Evolutionary conservation across 2,113 vertebrate genomes (phyloP).

Genomic region (Alces alces): DNA sequence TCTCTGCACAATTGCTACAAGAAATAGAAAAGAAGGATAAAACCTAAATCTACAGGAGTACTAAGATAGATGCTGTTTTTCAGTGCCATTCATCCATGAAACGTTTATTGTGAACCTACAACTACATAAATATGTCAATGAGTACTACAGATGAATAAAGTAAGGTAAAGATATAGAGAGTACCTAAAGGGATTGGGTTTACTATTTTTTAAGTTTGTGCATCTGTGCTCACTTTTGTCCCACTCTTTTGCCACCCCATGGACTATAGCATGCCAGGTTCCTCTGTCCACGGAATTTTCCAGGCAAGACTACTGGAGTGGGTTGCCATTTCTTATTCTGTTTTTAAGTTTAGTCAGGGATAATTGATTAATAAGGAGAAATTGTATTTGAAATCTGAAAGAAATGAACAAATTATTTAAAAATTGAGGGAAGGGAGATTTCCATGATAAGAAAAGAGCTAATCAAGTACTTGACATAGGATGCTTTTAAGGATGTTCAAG

Average conservation of each 20-base stretch:
- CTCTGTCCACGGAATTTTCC: not conserved
- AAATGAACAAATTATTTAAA: not conserved
- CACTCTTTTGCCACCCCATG: not conserved
- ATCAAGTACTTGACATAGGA: not conserved
- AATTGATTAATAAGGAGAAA: not conserved
- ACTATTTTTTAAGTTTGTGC: not conserved
- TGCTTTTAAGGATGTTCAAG: not conserved
- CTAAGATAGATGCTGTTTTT: not conserved
- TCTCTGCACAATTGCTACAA: not conserved
- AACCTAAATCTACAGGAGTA: not conserved
- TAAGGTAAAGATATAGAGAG: not conserved
- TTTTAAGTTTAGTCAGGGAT: not conserved
- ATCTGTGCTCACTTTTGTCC: not conserved
- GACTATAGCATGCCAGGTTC: not conserved
- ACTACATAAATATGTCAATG: not conserved
- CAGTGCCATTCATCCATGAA: not conserved
- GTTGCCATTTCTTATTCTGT: not conserved
- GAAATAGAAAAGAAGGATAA: not conserved
- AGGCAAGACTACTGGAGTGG: not conserved
- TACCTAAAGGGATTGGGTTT: not conserved
- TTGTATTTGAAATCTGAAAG: not conserved
- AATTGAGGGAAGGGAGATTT: not conserved
- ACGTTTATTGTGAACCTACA: not conserved
- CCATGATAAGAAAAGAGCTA: not conserved
- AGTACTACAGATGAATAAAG: not conserved